A percentile compares a stretch with the other conserved stretches of the same genome.
Conservation (phyloP, 2,888 invertebrate genomes). For the Uropetala carovei region DNA sequence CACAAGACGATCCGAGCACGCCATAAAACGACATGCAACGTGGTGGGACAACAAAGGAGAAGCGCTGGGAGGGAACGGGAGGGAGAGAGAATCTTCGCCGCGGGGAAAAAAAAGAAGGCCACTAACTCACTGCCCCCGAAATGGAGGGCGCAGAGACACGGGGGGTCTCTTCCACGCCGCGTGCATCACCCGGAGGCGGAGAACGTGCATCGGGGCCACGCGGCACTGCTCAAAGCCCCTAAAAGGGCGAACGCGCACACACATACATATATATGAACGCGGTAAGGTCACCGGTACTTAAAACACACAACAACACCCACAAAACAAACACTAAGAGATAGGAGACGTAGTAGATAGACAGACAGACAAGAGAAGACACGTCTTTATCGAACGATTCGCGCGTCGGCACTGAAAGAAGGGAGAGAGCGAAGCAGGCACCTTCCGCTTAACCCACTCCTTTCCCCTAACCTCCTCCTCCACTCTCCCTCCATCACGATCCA, state of each 20-base stretch:
- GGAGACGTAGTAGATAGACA: too few species aligned
- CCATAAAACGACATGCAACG: neutral
- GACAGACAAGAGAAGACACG: neutral
- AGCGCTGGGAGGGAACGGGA: neutral
- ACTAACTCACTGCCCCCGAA: conserved; percentile 7
- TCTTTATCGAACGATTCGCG: conserved; percentile 35
- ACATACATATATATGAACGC: neutral
- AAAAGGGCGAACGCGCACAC: neutral
- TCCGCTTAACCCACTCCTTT: conserved; percentile 70
- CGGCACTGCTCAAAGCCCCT: neutral
- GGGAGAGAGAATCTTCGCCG: neutral
- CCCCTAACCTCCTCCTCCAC: conserved; percentile 70
- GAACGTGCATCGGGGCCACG: neutral
- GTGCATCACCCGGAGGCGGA: neutral
- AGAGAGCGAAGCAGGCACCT: conserved; percentile 42
- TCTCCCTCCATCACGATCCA: conserved; percentile 68
- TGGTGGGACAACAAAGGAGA: neutral
- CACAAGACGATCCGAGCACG: neutral
- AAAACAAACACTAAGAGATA: neutral
- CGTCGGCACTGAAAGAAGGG: conserved; percentile 33
- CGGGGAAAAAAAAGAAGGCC: neutral
- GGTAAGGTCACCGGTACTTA: neutral
- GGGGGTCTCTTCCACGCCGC: neutral
- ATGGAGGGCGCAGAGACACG: neutral
- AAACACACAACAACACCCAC: neutral